Conservation (phyloP, 2,113 vertebrate species). For the Electrona antarctica region DNA sequence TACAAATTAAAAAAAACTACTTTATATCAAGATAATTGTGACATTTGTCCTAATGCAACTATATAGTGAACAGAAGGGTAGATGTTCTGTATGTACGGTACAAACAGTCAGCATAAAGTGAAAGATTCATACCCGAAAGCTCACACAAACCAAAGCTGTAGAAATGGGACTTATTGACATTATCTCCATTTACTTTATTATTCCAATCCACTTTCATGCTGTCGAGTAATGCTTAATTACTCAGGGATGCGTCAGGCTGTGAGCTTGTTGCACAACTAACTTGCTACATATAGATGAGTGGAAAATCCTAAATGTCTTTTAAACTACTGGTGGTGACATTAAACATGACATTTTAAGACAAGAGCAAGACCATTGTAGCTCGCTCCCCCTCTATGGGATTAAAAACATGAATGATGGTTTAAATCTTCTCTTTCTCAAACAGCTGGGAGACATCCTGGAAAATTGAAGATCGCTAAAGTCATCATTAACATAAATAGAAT, state of each 20-base stretch:
- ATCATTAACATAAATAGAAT: slow-evolving; percentile 28
- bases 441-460: slow-evolving; percentile 5
- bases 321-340: background rate
- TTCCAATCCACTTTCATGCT: no score
- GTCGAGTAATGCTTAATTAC: no score
- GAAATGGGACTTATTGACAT: background rate
- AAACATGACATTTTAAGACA: background rate
- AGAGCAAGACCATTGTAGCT: background rate
- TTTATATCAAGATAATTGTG: background rate
- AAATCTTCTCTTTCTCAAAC: background rate
- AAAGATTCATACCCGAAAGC: background rate
- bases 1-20: slow-evolving; percentile 55
- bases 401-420: background rate
- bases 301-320: no score
- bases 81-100: background rate
- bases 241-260: no score
- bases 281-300: no score
- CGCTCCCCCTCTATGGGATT: background rate
- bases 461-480: slow-evolving; percentile 21
- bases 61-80: background rate
- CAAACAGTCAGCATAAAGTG: slow-evolving; percentile 2
- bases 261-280: no score
- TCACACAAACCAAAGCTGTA: background rate
- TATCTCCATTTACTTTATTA: no score
- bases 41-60: background rate